Base-by-base conservation (phyloP, 2,888 invertebrate species). In the Platycheirus albimanus region DNA sequence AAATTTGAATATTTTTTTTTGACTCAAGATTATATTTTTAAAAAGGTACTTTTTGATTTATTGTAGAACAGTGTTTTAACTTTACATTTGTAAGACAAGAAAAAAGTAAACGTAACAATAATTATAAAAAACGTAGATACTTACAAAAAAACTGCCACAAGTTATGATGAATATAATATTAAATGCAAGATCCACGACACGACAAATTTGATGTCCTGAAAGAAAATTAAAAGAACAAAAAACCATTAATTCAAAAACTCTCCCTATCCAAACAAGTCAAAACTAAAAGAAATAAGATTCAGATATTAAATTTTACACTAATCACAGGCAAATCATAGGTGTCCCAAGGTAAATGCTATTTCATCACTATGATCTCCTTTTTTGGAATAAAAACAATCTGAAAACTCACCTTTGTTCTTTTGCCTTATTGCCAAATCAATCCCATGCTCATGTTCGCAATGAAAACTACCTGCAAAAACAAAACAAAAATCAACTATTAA, bases 271-370 rank as follows among this genome's bases (percentile, higher is more conserved):
- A 38, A 70, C 19, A 51, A 10, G 15, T 1, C 3, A 8, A 41
- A 43, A 24, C 33, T 11, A 11, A 30, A 54, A 69, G 6, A 20
- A n/a, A 51, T 75, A 20, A 41, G 45, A 54, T 80, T 81, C 81
- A 81, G 76, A 41, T 7, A 63, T 0, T 3, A 61, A 36, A 84
- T 76, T 87, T 87, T 88, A 89, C 89, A 87, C 88, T 87, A 89
- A 89, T 89, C 89, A 89, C 80, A 78, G 78, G 36, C 85, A 85
- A 19, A 86, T 90, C 90, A 90, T 89, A 90, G 89, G 90, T 90
- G 90, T 90, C 90, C 90, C 90, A 90, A 90, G 90, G 89, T 89
- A 89, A 87, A 87, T 71, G 71, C 19, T 86, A 86, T 63, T 15
- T 88, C 88, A 88, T 88, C 88, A 88, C 49, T 19, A 36, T 43